Percentiles rank a stretch among this genome's conserved stretches.
Conservation (phyloP, 1,140 invertebrate species). For the Papilio dardanus region DNA sequence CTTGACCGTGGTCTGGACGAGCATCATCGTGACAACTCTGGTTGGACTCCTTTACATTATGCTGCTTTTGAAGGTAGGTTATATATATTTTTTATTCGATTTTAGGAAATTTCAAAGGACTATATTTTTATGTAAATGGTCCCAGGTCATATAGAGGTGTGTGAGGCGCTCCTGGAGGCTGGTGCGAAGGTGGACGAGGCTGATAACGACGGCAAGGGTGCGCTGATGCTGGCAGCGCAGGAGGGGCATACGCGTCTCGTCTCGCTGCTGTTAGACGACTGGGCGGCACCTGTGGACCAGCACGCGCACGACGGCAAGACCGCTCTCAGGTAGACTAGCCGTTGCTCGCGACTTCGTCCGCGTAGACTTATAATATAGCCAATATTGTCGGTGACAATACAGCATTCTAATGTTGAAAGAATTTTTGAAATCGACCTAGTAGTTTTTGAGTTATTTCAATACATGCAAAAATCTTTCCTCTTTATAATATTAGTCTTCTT, state of each 20-base stretch:
- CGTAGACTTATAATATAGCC: too few relatives aligned
- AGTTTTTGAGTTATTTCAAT: too few relatives aligned
- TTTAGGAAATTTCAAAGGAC: not conserved
- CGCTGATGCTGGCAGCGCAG: slow-evolving; percentile 94
- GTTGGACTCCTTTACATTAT: slow-evolving; percentile 97
- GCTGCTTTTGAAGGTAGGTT: slow-evolving; percentile 93
- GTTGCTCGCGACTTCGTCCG: too few relatives aligned
- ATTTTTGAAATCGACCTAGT: too few relatives aligned
- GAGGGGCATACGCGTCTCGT: slow-evolving; percentile 91
- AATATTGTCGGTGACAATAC: too few relatives aligned
- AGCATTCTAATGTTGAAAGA: too few relatives aligned
- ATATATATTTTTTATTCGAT: not conserved
- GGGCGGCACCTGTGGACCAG: slow-evolving; percentile 92
- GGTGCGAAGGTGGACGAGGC: slow-evolving; percentile 95
- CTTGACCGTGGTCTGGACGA: slow-evolving; percentile 95
- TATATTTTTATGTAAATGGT: not conserved
- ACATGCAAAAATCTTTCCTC: too few relatives aligned
- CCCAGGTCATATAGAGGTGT: slow-evolving; percentile 91
- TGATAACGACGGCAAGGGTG: slow-evolving; percentile 97
- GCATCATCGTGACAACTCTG: slow-evolving; percentile 94
- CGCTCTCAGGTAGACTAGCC: slow-evolving; percentile 93
- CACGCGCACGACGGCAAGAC: slow-evolving; percentile 97
- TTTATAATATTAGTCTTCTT: too few relatives aligned
- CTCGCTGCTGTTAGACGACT: slow-evolving; percentile 87
- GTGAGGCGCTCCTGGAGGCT: slow-evolving; percentile 93